Evolutionary conservation across 92 coral and sea anemone genomes (phyloP), one percentile per base, ranked within the genome.

Genomic region (Montipora capitata): DNA sequence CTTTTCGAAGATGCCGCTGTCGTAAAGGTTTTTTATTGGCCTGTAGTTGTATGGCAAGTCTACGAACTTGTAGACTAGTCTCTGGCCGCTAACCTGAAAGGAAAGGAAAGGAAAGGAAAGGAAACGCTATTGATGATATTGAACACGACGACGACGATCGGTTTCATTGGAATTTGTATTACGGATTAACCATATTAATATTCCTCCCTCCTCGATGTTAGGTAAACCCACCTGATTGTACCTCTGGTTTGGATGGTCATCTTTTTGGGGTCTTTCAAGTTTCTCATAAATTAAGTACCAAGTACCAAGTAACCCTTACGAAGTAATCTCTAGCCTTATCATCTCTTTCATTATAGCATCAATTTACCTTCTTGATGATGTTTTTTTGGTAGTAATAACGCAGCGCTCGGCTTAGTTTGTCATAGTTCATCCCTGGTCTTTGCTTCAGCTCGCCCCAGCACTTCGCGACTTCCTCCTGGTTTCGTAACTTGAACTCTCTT

Each of bases 51-150:
- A 96, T 5, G 99, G 99, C 35, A 98, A 92, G 13, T 98, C 98
- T 20, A 98, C 99, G 57, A 98, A 98, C 83, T 98, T 98, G 95
- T 98, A 98, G 2, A 98, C 99, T 42, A 98, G 88, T 57, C 99
- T 87, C 71, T 98, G 99, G 15, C 99, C 99, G 58, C 92, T 98
- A 54, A 98, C 99, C 99, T 98, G 76, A 48, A 17, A 52, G 56
- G 58, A 59, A 57, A 38, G 61, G 49, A 64, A 6, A n/a, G 61
- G 49, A 64, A 6, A n/a, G 51, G 51, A 45, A 45, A 45, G 51
- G 51, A 45, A 45, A 45, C 7, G 9, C 9, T 45, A 4, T 45
- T 45, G 51, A 45, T 45, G 9, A 45, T 45, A 8, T 8, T 45
- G 51, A 45, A 5, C 6, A 8, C 51, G 51, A 45, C 51, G 51